A percentile compares a stretch with the other conserved stretches of the same genome.
phyloP scores from a whole-genome alignment of 2,797 vertebrate genomes.

The Corythornis leucogaster region DNA sequence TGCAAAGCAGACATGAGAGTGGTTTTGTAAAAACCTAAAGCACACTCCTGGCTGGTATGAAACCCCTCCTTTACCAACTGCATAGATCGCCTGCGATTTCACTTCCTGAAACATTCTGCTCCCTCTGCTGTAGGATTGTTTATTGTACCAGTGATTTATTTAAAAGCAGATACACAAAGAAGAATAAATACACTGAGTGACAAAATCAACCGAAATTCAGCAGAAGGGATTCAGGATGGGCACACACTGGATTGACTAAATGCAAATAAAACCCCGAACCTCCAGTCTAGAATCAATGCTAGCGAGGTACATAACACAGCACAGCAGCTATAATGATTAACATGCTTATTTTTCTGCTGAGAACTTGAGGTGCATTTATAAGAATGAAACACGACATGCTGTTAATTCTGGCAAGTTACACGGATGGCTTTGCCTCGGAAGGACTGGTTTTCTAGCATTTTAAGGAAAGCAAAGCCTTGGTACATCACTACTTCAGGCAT shows the following conservation, averaged over 20 bases:
- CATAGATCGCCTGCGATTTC: not conserved
- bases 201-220: constrained; percentile 72
- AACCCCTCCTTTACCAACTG: not conserved
- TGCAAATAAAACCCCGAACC: constrained; percentile 50
- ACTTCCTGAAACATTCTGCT: constrained; percentile 1
- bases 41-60: not conserved
- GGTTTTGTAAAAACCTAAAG: not conserved
- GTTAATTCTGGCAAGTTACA: not conserved
- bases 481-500: constrained; percentile 41
- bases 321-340: constrained; percentile 18
- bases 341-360: constrained; percentile 41
- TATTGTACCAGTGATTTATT: constrained; percentile 1
- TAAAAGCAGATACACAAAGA: constrained; percentile 66
- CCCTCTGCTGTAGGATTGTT: constrained; percentile 28
- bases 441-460: not conserved
- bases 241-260: constrained; percentile 37
- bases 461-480: not conserved
- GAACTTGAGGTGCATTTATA: constrained; percentile 21
- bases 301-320: constrained; percentile 12
- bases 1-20: not conserved
- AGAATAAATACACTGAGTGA: constrained; percentile 61
- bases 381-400: not conserved
- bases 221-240: constrained; percentile 52
- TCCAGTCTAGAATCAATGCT: not conserved
- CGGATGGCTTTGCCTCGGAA: not conserved